Evolutionary conservation across 1,140 invertebrate species (phyloP).

Genomic region (Drosophila lini): DNA sequence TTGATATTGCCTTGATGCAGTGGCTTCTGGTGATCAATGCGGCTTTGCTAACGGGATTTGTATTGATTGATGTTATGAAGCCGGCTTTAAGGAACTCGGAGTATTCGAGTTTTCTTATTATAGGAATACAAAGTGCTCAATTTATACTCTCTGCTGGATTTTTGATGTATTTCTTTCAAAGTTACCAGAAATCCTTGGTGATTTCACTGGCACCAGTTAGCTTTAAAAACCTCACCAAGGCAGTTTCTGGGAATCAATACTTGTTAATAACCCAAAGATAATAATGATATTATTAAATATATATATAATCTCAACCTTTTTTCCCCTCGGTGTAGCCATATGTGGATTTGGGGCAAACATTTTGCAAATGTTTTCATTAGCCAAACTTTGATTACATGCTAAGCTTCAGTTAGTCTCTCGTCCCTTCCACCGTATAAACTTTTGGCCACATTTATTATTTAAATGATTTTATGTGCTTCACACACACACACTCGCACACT

Average conservation of each 20-base stretch:
- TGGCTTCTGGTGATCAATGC: conserved; percentile 94
- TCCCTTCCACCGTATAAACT: conserved; percentile 54
- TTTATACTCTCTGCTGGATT: conserved; percentile 93
- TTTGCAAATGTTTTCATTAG: conserved; percentile 79
- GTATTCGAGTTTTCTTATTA: conserved; percentile 88
- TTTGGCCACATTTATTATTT: conserved; percentile 75
- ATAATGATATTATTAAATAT: background rate
- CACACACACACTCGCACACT: conserved; percentile 1
- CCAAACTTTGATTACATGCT: conserved; percentile 62
- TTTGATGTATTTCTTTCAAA: conserved; percentile 90
- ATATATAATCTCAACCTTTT: background rate
- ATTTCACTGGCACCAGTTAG: background rate
- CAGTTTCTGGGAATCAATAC: conserved; percentile 35
- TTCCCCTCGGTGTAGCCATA: conserved; percentile 1
- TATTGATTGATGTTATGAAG: conserved; percentile 92
- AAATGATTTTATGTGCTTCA: conserved; percentile 67
- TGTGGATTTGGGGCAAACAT: conserved; percentile 52
- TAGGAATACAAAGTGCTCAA: conserved; percentile 90
- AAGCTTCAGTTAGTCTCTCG: conserved; percentile 29
- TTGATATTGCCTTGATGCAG: conserved; percentile 91
- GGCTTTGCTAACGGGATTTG: conserved; percentile 92
- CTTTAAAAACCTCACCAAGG: conserved; percentile 9
- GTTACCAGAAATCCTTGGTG: conserved; percentile 12
- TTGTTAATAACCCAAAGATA: background rate
- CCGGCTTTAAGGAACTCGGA: conserved; percentile 90